Conservation (phyloP, 1,140 invertebrate genomes). For the Drosophila parvula region DNA sequence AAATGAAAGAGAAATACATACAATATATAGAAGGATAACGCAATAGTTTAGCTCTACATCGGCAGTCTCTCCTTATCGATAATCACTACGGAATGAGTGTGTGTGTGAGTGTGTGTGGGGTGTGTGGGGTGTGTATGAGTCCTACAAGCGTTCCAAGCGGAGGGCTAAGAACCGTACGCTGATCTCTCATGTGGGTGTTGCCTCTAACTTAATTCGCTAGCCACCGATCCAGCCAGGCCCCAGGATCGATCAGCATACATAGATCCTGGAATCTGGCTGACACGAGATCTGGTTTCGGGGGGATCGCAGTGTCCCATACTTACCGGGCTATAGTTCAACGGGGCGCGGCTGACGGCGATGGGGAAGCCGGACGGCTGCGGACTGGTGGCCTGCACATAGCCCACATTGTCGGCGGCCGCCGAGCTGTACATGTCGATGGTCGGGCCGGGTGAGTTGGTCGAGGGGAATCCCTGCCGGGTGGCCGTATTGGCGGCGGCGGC, state of each 20-base stretch:
- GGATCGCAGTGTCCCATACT: conserved; percentile 83
- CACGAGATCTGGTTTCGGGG: neutral
- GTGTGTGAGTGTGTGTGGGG: conserved; percentile 25
- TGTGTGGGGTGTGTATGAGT: conserved; percentile 9
- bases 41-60: conserved; percentile 59
- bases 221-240: conserved; percentile 3
- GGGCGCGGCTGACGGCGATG: conserved; percentile 94
- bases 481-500: conserved; percentile 88
- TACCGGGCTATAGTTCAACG: conserved; percentile 95
- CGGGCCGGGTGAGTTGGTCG: conserved; percentile 93
- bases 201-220: conserved; percentile 15
- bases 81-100: conserved; percentile 32
- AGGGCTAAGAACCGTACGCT: conserved; percentile 9
- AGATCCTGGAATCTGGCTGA: neutral
- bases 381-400: conserved; percentile 96
- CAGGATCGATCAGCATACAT: neutral
- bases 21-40: conserved; percentile 76
- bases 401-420: conserved; percentile 91
- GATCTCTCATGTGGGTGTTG: conserved; percentile 30
- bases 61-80: conserved; percentile 42
- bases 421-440: conserved; percentile 95
- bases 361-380: conserved; percentile 96
- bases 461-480: conserved; percentile 91
- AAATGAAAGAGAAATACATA: conserved; percentile 83
- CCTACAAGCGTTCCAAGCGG: conserved; percentile 11